Base-by-base conservation (phyloP, 2,113 vertebrate species). In the Heptranchias perlo region DNA sequence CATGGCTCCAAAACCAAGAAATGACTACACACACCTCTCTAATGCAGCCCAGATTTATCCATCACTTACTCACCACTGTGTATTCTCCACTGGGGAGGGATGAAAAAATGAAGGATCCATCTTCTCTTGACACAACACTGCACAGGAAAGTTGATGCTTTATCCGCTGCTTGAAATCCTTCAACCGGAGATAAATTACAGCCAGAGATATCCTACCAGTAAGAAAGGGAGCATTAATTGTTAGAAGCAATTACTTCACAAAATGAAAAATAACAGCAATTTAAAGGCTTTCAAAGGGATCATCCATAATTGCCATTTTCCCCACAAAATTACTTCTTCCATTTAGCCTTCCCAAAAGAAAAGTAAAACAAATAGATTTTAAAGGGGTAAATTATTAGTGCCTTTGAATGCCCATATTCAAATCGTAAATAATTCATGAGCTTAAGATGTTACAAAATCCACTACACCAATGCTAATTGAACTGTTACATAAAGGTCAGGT, bases 11-110 rank as follows among this genome's bases (percentile, higher is more conserved):
- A 52, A 91, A 91, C 54, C 87, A 3, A 58, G 54, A 58, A 58
- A 35, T 58, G 28, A 28, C 52, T 16, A 54, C 31, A 35, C 69
- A n/a, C 35, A 1, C 44, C 86, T 52, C 49, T 89, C 18, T 89
- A 25, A 28, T 94, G 44, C 58, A 39, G 0, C 61, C 49, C 44
- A 21, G 96, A 92, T 28, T 11, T 78, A 31, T 0, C 65, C 35
- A 3, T 14, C 61, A 96, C 61, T 49, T 96, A 97, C 98, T 97
- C 97, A 99, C 99, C 97, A 99, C 99, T 0, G 98, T 98, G 97
- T 99, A 99, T 92, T 97, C 98, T 49, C 99, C 99, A 44, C 99
- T 99, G 4, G 98, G 98, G 96, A 99, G 97, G 4, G 98, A 99
- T 67, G 97, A 97, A 96, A 99, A 99, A 95, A 97, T 97, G 96